Base-by-base conservation (phyloP, 2,113 vertebrate genomes). In the Chaenocephalus aceratus region DNA sequence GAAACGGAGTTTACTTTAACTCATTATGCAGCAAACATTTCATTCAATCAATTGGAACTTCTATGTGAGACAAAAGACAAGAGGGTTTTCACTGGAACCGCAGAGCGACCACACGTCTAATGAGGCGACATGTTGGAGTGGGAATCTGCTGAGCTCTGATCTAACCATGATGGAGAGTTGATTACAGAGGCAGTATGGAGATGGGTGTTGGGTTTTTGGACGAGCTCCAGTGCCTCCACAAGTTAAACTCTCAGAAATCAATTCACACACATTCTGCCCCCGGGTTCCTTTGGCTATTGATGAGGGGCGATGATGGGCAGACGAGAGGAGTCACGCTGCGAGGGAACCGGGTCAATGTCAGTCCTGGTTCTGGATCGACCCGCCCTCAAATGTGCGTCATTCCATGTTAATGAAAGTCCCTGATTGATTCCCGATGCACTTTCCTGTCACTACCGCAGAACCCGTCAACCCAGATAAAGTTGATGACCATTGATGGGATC, bases 261-360 rank as follows among this genome's bases (percentile, higher is more conserved):
- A 82, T 91, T 78, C 60, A 72, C 77, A 68, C 78, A 70, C 58
- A 60, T 83, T 86, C 65, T 34, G 51, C 63, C 77, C 66, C 54
- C 6, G 4, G 64, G 79, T 52, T 53, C 3, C 52, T 81, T 59
- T 61, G 75, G 62, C 66, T 79, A 85, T 89, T 83, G 71, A 93
- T 89, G 86, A 53, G 74, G 30, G 36, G 75, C n/a, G 64, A 80
- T 83, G 86, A 89, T 85, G 87, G 53, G 54, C 54, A 66, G 82
- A 76, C 72, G 60, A 60, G 62, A 64, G 75, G 83, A 58, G 65
- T 79, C 64, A 12, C 13, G 63, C 45, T 3, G 69, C 11, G 58
- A 65, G 54, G 52, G 67, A 85, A 90, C 87, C 80, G 82, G 92
- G 93, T 93, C 92, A 94, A 88, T 94, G 88, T 88, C 80, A 71